phyloP scores from a whole-genome alignment of 2,888 invertebrate species.

The Argyresthia goedartella region DNA sequence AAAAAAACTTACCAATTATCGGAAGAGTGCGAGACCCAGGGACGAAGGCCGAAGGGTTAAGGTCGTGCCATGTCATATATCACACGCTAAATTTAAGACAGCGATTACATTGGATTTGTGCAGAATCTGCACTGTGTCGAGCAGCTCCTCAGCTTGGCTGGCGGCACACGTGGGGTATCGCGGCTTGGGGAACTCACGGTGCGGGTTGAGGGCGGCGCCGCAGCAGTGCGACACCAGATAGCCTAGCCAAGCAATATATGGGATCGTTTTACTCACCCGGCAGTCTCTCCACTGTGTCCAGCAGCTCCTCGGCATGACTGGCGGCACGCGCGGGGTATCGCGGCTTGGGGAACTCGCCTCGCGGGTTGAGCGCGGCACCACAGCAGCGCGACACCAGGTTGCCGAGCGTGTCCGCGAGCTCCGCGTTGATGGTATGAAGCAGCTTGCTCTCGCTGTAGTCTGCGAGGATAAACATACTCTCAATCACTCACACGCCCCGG shows the following conservation, averaged over 20 bases:
- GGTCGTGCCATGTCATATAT: too few relatives aligned
- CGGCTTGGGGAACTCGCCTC: slow-evolving; percentile 76
- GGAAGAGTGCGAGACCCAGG: too few relatives aligned
- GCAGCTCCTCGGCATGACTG: slow-evolving; percentile 61
- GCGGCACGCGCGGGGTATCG: slow-evolving; percentile 41
- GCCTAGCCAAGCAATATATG: too few relatives aligned
- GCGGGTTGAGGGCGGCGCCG: slow-evolving; percentile 83
- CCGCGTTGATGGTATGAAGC: slow-evolving; percentile 83
- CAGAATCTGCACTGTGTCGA: slow-evolving; percentile 65
- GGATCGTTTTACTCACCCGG: slow-evolving; percentile 57
- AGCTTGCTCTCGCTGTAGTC: slow-evolving; percentile 88
- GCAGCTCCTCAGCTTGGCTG: slow-evolving; percentile 61
- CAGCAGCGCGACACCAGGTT: slow-evolving; percentile 89
- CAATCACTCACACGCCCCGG: too few relatives aligned
- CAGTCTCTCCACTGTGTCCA: slow-evolving; percentile 65
- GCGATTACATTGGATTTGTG: too few relatives aligned
- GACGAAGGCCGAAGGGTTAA: too few relatives aligned
- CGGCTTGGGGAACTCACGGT: slow-evolving; percentile 76
- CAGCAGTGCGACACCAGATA: too few relatives aligned
- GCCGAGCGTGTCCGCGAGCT: slow-evolving; percentile 92
- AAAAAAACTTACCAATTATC: too few relatives aligned
- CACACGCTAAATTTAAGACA: too few relatives aligned
- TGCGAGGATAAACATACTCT: slow-evolving; percentile 44
- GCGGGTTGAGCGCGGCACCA: slow-evolving; percentile 83
- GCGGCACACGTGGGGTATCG: slow-evolving; percentile 41